A percentile compares a stretch with the other conserved stretches of the same genome.
Evolutionary conservation across 2,113 vertebrate genomes (phyloP).

Genomic region (Eretmochelys imbricata): DNA sequence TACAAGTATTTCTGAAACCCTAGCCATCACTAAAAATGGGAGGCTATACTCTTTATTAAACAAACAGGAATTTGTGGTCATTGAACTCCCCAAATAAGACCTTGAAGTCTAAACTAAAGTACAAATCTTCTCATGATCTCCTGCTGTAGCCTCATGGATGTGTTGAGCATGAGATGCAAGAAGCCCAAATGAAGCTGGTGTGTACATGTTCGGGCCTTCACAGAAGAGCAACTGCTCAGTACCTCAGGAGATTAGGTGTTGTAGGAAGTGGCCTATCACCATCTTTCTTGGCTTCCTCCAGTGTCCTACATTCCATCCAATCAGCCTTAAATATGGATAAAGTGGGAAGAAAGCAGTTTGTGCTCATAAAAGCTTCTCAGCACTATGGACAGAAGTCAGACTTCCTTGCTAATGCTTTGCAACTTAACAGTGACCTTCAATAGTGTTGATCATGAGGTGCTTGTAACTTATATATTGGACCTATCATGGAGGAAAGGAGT

Average conservation of each 20-base stretch:
- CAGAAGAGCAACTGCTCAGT: not conserved
- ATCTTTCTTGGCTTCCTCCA: not conserved
- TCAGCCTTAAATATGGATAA: not conserved
- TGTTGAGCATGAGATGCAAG: not conserved
- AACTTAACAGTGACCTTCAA: accelerated
- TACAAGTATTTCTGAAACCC: too few relatives aligned
- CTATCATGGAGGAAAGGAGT: not conserved
- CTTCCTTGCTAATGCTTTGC: not conserved
- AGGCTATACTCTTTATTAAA: not conserved
- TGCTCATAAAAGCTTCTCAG: not conserved
- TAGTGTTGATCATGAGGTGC: not conserved
- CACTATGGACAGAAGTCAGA: not conserved
- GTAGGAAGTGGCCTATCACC: not conserved
- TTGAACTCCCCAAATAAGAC: not conserved
- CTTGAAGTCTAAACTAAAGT: not conserved
- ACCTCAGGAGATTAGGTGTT: accelerated
- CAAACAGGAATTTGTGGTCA: not conserved
- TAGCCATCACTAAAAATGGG: too few relatives aligned
- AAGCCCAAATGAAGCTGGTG: accelerated
- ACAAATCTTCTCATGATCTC: not conserved
- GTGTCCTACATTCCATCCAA: not conserved
- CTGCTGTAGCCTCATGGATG: not conserved
- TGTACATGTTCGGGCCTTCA: accelerated
- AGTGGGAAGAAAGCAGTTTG: accelerated
- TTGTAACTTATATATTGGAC: not conserved